Evolutionary conservation across 2,888 invertebrate species (phyloP), one percentile per base, ranked within the genome.

Genomic region (Melitaea athalia): DNA sequence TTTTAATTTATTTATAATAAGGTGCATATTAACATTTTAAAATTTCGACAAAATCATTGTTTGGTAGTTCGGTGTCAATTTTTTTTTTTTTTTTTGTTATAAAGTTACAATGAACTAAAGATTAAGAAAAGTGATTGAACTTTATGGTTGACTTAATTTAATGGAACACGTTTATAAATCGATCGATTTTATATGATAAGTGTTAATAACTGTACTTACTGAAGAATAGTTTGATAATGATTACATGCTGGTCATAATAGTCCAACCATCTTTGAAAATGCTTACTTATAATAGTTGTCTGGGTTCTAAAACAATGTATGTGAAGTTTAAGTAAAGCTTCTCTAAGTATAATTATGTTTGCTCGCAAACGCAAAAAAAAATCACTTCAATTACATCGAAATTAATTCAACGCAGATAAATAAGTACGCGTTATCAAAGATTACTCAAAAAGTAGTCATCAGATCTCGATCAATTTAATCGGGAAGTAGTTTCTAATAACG

Each of bases 71-170:
- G 78, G 72, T 79, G 80, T 83, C 77, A 64, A 81, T 74, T n/a
- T n/a, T 82, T 24, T 24, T 38, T 38, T 38, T 38, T 38, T 38
- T 85, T 85, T 83, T 83, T 81, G 77, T 83, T 81, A 74, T 79
- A 76, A 81, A 82, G 85, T 84, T 86, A 83, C 79, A 76, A 78
- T 77, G 78, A 77, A 74, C 75, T 70, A 69, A 59, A 72, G 76
- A 76, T 77, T 79, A 76, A 74, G 74, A 71, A 61, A 75, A 82
- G 83, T 84, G 78, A 84, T 84, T 86, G 86, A 88, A 86, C 84
- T 87, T 83, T 84, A 83, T 79, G 87, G 84, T 85, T 84, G 85
- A 83, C 73, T 86, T 81, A 72, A 77, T 84, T 80, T 80, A 78
- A 80, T 75, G 75, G 70, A 63, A 59, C 55, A 62, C 43, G 69